Evolutionary conservation across 2,888 invertebrate genomes (phyloP), one percentile per base, ranked within the genome.

Genomic region (Lepeophtheirus nordmannii): DNA sequence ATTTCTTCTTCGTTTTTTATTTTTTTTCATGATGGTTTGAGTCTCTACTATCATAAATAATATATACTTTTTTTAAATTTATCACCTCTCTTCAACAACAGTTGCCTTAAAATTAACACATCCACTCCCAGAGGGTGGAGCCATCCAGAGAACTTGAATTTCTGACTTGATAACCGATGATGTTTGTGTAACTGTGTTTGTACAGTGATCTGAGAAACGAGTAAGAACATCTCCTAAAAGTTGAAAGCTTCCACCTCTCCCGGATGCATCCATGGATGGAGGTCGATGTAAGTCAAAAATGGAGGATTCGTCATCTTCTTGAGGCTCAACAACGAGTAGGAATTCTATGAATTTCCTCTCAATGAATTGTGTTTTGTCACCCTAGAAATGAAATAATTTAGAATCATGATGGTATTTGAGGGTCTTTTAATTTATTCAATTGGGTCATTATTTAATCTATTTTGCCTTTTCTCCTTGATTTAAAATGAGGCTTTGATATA

Each of bases 51-150:
- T 5, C 2, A 30, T 5, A 30, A 30, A 30, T 30, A 30, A 30
- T 7, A 30, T 30, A 30, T 5, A 30, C 7, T 30, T 30, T 30
- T 30, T 30, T 30, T n/a, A n/a, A n/a, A n/a, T n/a, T 5, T 30
- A 2, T 30, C 30, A 65, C 65, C 58, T 58, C 17, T 65, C n/a
- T 20, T 57, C 65, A 9, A 65, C 65, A 10, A 65, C 65, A 23
- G 65, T 58, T 37, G 59, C 53, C 30, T 65, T 68, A 73, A 80
- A 78, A 62, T 75, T 74, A 10, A 79, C 73, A 70, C 79, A 80
- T 38, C 78, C 78, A 1, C 76, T 72, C 0, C 75, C 75, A 5
- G 73, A 70, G 1, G 73, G 72, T 0, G 78, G 78, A 0, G 78
- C 76, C 37, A 73, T 73, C 78, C 78, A 78, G 67, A 73, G 70